A percentile compares a stretch with the other conserved stretches of the same genome.
phyloP scores from a whole-genome alignment of 30 jellyfish, hydroid and myxozoan genomes.

The Aurelia aurita complex sp. Pacific region DNA sequence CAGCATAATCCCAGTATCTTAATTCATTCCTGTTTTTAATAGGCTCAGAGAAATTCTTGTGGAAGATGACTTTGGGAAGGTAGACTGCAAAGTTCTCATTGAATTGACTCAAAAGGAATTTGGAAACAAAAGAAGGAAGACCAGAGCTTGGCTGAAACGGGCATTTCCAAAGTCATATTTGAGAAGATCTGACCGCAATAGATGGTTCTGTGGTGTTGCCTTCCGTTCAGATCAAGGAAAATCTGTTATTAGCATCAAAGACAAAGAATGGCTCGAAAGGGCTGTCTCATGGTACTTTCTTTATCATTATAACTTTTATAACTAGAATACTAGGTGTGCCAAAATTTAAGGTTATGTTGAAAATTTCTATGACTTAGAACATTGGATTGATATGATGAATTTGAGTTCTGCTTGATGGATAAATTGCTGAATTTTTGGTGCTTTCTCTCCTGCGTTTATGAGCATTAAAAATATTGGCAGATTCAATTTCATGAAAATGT shows the following conservation, averaged over 20 bases:
- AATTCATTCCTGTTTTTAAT: not conserved
- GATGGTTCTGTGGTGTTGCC: conserved; percentile 93
- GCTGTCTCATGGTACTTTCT: conserved; percentile 63
- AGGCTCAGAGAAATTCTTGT: conserved; percentile 64
- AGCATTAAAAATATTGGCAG: too few species aligned
- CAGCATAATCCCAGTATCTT: too few species aligned
- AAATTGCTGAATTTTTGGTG: too few species aligned
- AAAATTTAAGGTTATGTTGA: too few species aligned
- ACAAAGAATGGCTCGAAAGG: conserved; percentile 69
- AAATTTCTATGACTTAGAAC: too few species aligned
- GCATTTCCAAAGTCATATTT: conserved; percentile 80
- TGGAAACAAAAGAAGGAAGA: conserved; percentile 59
- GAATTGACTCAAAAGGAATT: conserved; percentile 56
- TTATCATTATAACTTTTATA: too few species aligned
- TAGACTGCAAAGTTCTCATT: conserved; percentile 64
- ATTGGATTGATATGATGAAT: too few species aligned
- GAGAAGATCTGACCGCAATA: conserved; percentile 80
- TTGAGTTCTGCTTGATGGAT: too few species aligned
- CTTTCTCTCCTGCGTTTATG: too few species aligned
- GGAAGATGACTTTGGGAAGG: conserved; percentile 74
- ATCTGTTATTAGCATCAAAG: conserved; percentile 47
- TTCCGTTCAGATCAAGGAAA: conserved; percentile 62
- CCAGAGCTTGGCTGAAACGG: conserved; percentile 59
- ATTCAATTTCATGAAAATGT: too few species aligned
- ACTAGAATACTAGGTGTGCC: too few species aligned